phyloP scores from a whole-genome alignment of 92 coral and sea anemone species.

The Heliopora coerulea region DNA sequence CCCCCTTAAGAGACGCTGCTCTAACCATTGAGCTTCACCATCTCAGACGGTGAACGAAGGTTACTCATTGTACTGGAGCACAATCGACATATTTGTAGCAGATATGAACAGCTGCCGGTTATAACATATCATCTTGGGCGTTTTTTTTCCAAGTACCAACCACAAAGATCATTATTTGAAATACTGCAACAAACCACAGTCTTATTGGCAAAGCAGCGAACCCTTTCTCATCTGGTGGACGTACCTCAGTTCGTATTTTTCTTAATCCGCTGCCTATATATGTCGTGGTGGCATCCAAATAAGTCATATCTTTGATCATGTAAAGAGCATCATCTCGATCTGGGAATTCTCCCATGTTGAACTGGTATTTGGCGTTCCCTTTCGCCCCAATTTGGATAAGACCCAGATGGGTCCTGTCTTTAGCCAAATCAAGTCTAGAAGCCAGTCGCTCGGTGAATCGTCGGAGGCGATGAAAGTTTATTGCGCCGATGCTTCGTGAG shows the following conservation, averaged over 20 bases:
- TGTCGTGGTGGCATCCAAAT: slow-evolving; percentile 3
- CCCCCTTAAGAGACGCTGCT: no score
- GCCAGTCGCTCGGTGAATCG: slow-evolving; percentile 30
- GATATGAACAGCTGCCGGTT: no score
- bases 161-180: no score
- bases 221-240: no score
- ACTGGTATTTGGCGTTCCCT: slow-evolving; percentile 5
- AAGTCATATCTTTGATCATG: slow-evolving; percentile 37
- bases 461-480: slow-evolving; percentile 16
- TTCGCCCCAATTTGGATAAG: slow-evolving; percentile 19
- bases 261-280: slow-evolving; percentile 19
- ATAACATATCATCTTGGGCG: no score
- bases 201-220: no score
- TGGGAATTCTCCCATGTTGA: slow-evolving; percentile 34
- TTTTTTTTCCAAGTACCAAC: no score
- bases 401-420: slow-evolving; percentile 35
- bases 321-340: slow-evolving; percentile 24
- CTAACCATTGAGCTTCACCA: no score
- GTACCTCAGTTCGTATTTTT: slow-evolving; percentile 28
- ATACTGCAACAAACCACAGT: no score
- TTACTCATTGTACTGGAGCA: no score
- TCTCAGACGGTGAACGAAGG: no score
- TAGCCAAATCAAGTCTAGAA: slow-evolving; percentile 19
- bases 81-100: no score
- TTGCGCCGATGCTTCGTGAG: slow-evolving; percentile 24